Base-by-base conservation (phyloP, 2,113 vertebrate species). In the Sinocyclocheilus anshuiensis region DNA sequence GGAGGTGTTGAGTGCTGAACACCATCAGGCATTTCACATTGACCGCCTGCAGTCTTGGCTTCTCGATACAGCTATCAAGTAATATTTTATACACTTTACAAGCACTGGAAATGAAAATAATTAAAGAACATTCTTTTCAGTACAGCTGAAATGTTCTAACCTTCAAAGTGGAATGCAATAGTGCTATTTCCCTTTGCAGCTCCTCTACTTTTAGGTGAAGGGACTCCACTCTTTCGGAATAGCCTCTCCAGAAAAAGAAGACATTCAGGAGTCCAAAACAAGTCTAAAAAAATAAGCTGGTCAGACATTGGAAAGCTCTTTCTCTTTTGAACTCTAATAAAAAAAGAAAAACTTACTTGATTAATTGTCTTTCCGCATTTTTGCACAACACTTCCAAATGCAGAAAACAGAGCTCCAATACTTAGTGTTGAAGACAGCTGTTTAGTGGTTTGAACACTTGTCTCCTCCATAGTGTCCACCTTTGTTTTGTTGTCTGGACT, bases 171-270 rank as follows among this genome's bases (percentile, higher is more conserved):
- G 84, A 90, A 57, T 93, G 94, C n/a, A 96, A 90, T 45, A 91
- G 92, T 63, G 84, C 87, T 79, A 97, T 90, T 85, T 97, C 94
- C 45, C n/a, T 87, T 92, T 96, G 94, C 89, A 97, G 89, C 87
- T 92, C 93, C 50, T 91, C 91, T 86, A 96, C 88, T 81, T 92
- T 94, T 86, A 95, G 90, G 86, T 90, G 94, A 53, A 97, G 89
- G 0, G 6, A 74, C 2, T 92, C 90, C 72, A 96, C 82, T 83
- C 96, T 94, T 55, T 13, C 91, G 53, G 85, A 84, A 84, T 90
- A 94, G 59, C 71, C 63, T 86, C 85, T 87, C 69, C 93, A 95
- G 33, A 94, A 95, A 86, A 95, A 93, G 18, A 96, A 2, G 1
- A 59, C 57, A 6, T 92, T 90, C 86, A 93, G 93, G 77, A 96